phyloP scores from a whole-genome alignment of 2,113 vertebrate genomes.

The Rhea pennata region DNA sequence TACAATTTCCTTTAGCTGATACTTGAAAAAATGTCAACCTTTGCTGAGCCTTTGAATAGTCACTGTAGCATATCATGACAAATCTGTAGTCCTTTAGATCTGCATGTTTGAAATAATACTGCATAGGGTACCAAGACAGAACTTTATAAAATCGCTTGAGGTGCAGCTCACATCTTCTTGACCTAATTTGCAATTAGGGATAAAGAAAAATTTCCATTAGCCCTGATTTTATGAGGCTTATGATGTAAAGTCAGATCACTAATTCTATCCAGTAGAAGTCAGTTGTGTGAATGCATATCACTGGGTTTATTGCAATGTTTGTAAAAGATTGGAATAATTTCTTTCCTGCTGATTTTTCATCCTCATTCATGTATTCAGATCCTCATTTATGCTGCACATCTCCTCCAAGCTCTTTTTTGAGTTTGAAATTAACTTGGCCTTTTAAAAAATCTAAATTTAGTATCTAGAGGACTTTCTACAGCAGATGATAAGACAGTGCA shows the following conservation, averaged over 20 bases:
- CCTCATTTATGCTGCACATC: constrained; percentile 69
- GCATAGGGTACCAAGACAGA: background rate
- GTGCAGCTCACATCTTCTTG: constrained; percentile 16
- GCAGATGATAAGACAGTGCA: constrained; percentile 69
- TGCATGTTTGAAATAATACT: background rate
- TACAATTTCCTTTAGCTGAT: background rate
- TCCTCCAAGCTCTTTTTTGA: constrained; percentile 69
- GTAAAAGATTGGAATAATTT: constrained; percentile 59
- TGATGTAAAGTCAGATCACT: constrained; percentile 28
- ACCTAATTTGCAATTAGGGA: constrained; percentile 25
- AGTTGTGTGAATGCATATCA: constrained; percentile 23
- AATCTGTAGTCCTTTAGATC: background rate
- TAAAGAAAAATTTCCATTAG: constrained; percentile 56
- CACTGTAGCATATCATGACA: background rate
- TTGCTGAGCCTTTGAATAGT: background rate
- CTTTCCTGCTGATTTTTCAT: constrained; percentile 70
- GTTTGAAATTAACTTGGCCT: constrained; percentile 73
- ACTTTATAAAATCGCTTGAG: background rate
- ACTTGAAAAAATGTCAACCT: background rate
- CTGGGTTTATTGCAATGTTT: constrained; percentile 52
- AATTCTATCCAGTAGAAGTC: constrained; percentile 39
- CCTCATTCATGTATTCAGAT: constrained; percentile 63
- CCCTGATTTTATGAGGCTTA: background rate
- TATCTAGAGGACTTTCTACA: constrained; percentile 71
- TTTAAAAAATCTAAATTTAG: constrained; percentile 72